phyloP scores from a whole-genome alignment of 2,113 vertebrate genomes.

The Upupa epops region DNA sequence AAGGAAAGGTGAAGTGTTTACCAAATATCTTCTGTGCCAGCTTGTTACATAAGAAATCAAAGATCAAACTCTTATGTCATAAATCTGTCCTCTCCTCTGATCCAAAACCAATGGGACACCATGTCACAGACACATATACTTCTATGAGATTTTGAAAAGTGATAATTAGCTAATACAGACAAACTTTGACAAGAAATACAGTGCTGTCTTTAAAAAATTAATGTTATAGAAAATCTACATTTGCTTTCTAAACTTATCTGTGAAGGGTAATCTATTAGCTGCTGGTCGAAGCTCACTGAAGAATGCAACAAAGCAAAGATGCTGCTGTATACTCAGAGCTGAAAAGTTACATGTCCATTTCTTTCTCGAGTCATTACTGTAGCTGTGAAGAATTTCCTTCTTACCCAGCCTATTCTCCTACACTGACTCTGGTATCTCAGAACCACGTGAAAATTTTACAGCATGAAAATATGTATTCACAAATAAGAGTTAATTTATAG shows the following conservation, averaged over 20 bases:
- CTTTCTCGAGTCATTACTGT: neutral
- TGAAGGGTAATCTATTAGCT: neutral
- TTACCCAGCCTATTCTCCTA: neutral
- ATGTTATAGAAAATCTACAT: neutral
- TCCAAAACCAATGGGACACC: neutral
- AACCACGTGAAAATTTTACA: neutral
- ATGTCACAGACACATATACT: rapidly evolving
- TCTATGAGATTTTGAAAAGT: neutral
- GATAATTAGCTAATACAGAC: neutral
- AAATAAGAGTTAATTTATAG: neutral
- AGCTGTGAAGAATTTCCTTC: neutral
- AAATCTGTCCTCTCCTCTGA: neutral
- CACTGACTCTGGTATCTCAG: neutral
- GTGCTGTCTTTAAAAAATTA: neutral
- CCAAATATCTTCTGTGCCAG: neutral
- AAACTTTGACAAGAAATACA: neutral
- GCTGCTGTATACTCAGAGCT: neutral
- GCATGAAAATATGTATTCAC: neutral
- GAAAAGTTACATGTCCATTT: neutral
- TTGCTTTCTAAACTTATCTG: neutral
- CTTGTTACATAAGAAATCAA: neutral
- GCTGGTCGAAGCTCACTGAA: neutral
- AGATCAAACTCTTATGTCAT: neutral
- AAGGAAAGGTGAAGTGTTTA: neutral
- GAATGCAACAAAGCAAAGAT: neutral